Percentiles rank a stretch among this genome's conserved stretches.
Evolutionary conservation across 2,113 vertebrate genomes (phyloP).

Genomic region (Chrysochloris asiatica): DNA sequence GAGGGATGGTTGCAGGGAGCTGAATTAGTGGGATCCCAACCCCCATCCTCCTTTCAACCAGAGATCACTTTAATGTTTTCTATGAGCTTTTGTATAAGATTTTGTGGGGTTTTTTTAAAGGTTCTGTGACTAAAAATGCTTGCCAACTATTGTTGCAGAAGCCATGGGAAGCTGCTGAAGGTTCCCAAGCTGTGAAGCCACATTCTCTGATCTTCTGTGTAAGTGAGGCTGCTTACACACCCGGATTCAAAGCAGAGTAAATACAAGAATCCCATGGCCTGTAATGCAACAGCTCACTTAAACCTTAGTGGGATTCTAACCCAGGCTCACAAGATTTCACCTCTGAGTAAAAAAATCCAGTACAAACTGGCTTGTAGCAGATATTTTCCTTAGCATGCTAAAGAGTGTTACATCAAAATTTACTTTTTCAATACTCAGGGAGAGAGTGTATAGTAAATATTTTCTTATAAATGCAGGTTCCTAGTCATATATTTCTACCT

Average conservation of each 20-base stretch:
- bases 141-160: slow-evolving; percentile 1
- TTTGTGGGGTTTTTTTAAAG: too few species aligned
- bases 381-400: slow-evolving; percentile 21
- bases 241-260: not conserved
- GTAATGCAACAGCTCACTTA: not conserved
- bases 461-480: slow-evolving; percentile 36
- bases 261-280: not conserved
- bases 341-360: too few species aligned
- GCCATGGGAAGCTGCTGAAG: not conserved
- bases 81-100: slow-evolving; percentile 25
- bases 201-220: not conserved
- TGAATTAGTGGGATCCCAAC: not conserved
- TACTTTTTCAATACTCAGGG: not conserved
- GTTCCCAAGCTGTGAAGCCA: not conserved
- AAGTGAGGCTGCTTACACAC: not conserved
- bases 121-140: not conserved
- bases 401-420: slow-evolving; percentile 30
- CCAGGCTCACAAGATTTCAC: slow-evolving; percentile 32
- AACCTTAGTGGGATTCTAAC: slow-evolving; percentile 28
- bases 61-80: slow-evolving; percentile 54
- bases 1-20: not conserved
- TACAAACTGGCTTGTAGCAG: not conserved
- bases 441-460: not conserved
- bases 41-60: slow-evolving; percentile 10
- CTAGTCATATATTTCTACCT: slow-evolving; percentile 13